Base-by-base conservation (phyloP, 1,140 invertebrate species). In the Nomia melanderi region DNA sequence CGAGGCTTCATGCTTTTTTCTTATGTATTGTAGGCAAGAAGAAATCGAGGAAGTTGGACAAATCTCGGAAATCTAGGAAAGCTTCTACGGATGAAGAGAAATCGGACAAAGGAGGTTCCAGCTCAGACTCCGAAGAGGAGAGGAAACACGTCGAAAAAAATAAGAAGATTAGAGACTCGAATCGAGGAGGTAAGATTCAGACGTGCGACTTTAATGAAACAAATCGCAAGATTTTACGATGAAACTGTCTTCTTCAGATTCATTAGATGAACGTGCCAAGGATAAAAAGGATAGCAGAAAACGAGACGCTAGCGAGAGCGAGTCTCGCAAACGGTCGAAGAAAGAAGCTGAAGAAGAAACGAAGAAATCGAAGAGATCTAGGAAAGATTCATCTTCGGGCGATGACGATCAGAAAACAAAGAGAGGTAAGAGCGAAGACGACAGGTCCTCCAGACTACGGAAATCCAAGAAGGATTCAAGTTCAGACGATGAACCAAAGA, bases 381-480 rank as follows among this genome's bases (percentile, higher is more conserved):
- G 92, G 57, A 94, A 93, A 86, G 94, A 94, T 59, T 94, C 94
- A 3, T 94, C 94, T 9, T 95, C 95, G 0, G 94, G 93, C 2
- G 94, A 95, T 53, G 95, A 94, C 57, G 94, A 94, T 54, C 92
- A 92, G 31, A 94, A 94, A 86, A 93, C 93, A 82, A 95, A 94
- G 88, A 94, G 92, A 81, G 92, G 73, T 88, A 93, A 89, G 91
- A 92, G 83, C 76, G 93, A 92, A 64, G 93, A 88, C 73, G 93
- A 86, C 84, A 94, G 87, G 91, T 93, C 79, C 83, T 93, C n/a
- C n/a, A n/a, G 89, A 91, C 93, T 82, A 83, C 94, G 89, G 23
- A 93, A 91, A 53, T 85, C 87, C 1, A 91, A 88, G 27, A 88
- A 90, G 41, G 92, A 93, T 76, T 94, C 94, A 2, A 95, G 94